Evolutionary conservation across 2,797 vertebrate species (phyloP).

Genomic region (Graptemys geographica): DNA sequence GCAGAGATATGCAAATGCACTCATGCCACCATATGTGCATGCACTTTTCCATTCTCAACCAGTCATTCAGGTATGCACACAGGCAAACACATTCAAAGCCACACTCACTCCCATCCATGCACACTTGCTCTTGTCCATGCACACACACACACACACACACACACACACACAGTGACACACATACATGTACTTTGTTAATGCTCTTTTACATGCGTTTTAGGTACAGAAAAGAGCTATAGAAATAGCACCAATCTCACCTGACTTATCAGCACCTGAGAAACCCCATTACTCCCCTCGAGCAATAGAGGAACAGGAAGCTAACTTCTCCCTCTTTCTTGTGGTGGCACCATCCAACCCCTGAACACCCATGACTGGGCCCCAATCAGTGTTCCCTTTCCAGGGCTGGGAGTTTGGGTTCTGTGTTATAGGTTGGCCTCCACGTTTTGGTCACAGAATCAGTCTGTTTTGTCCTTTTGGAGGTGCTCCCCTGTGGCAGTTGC

Average conservation of each 20-base stretch:
- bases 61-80: not conserved
- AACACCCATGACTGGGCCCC: rapidly evolving
- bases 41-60: not conserved
- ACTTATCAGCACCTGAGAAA: not conserved
- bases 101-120: not conserved
- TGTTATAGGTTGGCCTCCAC: not conserved
- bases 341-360: not conserved
- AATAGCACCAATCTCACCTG: constrained; percentile 46
- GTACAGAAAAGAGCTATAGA: not conserved
- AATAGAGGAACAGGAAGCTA: not conserved
- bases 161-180: not conserved
- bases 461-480: not conserved
- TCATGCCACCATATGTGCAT: rapidly evolving
- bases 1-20: not conserved
- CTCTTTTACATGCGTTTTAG: constrained; percentile 1
- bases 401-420: rapidly evolving
- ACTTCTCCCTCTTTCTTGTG: not conserved
- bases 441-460: not conserved
- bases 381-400: not conserved
- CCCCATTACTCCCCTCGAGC: not conserved
- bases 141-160: not conserved
- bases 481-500: not conserved
- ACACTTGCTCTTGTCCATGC: not conserved
- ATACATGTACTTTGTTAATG: constrained; percentile 54
- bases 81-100: rapidly evolving